phyloP scores from a whole-genome alignment of 2,888 invertebrate genomes.

The Lordiphosa fenestrarum region DNA sequence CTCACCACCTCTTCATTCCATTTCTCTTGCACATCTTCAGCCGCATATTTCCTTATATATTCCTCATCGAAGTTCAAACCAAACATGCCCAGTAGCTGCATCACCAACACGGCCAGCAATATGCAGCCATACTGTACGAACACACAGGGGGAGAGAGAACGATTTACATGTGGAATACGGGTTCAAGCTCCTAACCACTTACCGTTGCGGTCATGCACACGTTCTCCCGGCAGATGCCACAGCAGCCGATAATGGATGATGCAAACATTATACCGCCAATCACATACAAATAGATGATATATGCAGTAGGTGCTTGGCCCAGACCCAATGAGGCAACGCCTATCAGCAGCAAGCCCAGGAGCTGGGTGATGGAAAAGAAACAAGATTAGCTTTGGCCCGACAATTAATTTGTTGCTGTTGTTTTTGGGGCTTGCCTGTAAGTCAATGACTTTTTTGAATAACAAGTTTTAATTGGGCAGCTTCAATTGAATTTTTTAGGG shows the following conservation, averaged over 20 bases:
- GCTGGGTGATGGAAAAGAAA: slow-evolving; percentile 32
- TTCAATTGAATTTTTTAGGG: too few species aligned
- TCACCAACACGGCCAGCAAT: slow-evolving; percentile 85
- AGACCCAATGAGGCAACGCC: slow-evolving; percentile 52
- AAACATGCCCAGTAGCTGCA: slow-evolving; percentile 87
- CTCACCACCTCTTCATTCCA: slow-evolving; percentile 74
- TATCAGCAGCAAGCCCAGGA: slow-evolving; percentile 62
- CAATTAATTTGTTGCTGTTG: not conserved
- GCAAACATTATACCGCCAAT: slow-evolving; percentile 62
- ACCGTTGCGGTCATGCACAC: slow-evolving; percentile 70
- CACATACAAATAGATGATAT: slow-evolving; percentile 56
- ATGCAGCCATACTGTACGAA: slow-evolving; percentile 86
- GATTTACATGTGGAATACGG: not conserved
- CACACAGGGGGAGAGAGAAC: slow-evolving; percentile 60
- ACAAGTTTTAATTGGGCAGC: too few species aligned
- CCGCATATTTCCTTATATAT: slow-evolving; percentile 82
- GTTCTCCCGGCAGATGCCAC: slow-evolving; percentile 69
- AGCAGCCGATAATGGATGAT: slow-evolving; percentile 68
- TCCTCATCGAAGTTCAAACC: slow-evolving; percentile 83
- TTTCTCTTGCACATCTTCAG: slow-evolving; percentile 81
- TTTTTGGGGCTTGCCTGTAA: not conserved
- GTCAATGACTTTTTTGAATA: too few species aligned
- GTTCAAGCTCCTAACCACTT: slow-evolving; percentile 28
- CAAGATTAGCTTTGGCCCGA: slow-evolving; percentile 3
- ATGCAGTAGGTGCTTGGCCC: slow-evolving; percentile 51